Evolutionary conservation across 2,888 invertebrate species (phyloP).

Genomic region (Sepioteuthis lessoniana): DNA sequence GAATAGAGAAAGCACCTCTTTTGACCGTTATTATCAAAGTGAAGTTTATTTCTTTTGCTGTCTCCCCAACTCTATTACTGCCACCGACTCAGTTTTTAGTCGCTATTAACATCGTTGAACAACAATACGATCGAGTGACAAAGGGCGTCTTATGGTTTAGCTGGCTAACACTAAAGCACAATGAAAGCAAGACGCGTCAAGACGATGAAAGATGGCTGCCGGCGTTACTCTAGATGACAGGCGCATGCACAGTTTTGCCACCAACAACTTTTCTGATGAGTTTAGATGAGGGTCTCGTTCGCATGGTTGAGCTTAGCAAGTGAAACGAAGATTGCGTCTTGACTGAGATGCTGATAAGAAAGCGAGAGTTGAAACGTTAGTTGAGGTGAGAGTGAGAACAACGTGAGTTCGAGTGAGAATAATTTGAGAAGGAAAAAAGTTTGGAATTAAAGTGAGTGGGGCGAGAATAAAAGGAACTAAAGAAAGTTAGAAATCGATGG

Average conservation of each 20-base stretch:
- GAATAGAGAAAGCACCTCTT: too few relatives aligned
- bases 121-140: too few relatives aligned
- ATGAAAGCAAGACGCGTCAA: background rate
- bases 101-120: too few relatives aligned
- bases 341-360: background rate
- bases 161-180: background rate
- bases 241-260: background rate
- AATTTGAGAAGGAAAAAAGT: background rate
- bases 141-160: too few relatives aligned
- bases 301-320: background rate
- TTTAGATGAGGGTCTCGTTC: background rate
- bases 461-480: too few relatives aligned
- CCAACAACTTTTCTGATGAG: constrained; percentile 33
- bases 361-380: background rate
- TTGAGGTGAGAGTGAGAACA: background rate
- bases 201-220: background rate
- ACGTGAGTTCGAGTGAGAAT: background rate
- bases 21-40: too few relatives aligned
- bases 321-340: background rate
- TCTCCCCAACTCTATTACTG: too few relatives aligned
- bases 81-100: too few relatives aligned
- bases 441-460: background rate
- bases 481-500: too few relatives aligned
- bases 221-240: background rate
- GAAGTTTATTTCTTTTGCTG: too few relatives aligned